Conservation (phyloP, 2,888 invertebrate species). For the Caenorhabditis macrosperma region DNA sequence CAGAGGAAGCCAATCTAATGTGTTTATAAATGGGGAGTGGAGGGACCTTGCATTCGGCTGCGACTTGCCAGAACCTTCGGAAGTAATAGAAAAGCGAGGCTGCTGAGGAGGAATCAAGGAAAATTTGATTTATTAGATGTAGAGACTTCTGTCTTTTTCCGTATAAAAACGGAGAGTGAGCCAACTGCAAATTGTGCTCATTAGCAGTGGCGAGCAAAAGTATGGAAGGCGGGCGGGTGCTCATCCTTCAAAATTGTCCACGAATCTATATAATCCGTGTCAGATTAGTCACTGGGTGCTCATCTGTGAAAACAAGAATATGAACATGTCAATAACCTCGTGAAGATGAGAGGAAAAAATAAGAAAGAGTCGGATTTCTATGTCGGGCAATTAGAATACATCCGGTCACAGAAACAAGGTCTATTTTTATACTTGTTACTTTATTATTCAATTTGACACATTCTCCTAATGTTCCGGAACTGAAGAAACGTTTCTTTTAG, state of each 20-base stretch:
- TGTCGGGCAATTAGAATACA: too few species aligned
- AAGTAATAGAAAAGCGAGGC: slow-evolving; percentile 18
- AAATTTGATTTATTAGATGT: slow-evolving; percentile 48
- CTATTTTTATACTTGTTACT: background rate
- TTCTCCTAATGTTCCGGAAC: too few species aligned
- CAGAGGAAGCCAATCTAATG: slow-evolving; percentile 48
- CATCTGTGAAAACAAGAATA: slow-evolving; percentile 8
- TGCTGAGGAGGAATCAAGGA: slow-evolving; percentile 12
- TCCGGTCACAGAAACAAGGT: too few species aligned
- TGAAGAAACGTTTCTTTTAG: background rate
- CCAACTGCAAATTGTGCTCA: slow-evolving; percentile 28
- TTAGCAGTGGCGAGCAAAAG: too few species aligned
- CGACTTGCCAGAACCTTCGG: slow-evolving; percentile 13
- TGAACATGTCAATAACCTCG: slow-evolving; percentile 36
- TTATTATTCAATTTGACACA: background rate
- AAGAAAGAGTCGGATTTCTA: slow-evolving; percentile 12
- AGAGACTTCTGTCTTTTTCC: background rate
- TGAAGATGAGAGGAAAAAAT: background rate
- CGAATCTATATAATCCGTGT: slow-evolving; percentile 38
- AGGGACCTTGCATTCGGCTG: slow-evolving; percentile 21
- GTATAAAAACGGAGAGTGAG: background rate
- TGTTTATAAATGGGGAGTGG: slow-evolving; percentile 49
- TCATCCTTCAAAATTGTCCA: slow-evolving; percentile 24
- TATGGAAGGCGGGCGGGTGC: background rate
- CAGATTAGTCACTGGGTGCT: slow-evolving; percentile 41